Conservation (phyloP, 2,113 vertebrate species). For the Coregonus clupeaformis region DNA sequence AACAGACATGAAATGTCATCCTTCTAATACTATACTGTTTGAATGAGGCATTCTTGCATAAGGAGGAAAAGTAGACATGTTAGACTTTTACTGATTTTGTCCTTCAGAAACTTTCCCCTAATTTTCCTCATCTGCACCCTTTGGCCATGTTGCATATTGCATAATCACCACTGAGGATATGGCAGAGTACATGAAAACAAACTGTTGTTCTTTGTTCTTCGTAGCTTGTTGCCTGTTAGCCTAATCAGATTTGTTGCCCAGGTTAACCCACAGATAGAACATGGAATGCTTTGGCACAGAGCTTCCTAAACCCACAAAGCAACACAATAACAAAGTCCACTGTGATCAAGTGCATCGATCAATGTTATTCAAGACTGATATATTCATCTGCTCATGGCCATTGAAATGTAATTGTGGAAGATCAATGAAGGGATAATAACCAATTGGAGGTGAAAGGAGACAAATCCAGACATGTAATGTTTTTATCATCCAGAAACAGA, state of each 20-base stretch:
- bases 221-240: neutral
- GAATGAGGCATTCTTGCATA: too few species aligned
- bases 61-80: too few species aligned
- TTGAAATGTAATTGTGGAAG: neutral
- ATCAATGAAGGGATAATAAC: neutral
- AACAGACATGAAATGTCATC: conserved; percentile 1
- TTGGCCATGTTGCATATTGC: neutral
- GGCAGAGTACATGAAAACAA: neutral
- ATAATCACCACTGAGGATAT: neutral
- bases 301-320: neutral
- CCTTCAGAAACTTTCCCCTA: too few species aligned
- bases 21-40: neutral
- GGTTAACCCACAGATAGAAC: neutral
- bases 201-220: neutral
- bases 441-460: neutral
- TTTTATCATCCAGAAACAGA: neutral
- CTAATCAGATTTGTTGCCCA: neutral
- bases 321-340: neutral
- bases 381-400: neutral
- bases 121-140: neutral
- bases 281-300: neutral
- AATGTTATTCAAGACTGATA: neutral
- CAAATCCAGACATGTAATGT: neutral
- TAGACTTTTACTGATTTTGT: too few species aligned
- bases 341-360: neutral